Percentiles rank a stretch among this genome's conserved stretches.
Conservation (phyloP, 2,797 vertebrate genomes). For the Aeoliscus strigatus region DNA sequence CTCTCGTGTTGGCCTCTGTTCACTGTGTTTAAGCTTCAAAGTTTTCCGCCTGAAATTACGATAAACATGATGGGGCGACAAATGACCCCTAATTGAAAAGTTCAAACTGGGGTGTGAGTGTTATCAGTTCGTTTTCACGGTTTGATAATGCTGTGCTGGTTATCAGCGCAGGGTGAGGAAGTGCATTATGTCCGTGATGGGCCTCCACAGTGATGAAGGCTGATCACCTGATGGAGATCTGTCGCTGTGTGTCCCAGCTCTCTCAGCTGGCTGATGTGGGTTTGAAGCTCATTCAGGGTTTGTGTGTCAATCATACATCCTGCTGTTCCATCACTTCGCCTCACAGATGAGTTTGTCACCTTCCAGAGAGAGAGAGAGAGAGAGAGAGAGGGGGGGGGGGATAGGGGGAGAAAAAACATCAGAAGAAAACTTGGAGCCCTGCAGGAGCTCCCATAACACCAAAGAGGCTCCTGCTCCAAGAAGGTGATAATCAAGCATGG, state of each 20-base stretch:
- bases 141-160: too few relatives aligned
- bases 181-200: neutral
- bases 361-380: constrained; percentile 47
- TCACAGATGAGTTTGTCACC: constrained; percentile 71
- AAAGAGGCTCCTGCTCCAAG: constrained; percentile 37
- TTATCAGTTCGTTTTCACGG: too few relatives aligned
- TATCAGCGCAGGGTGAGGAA: too few relatives aligned
- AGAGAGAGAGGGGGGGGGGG: neutral
- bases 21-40: too few relatives aligned
- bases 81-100: too few relatives aligned
- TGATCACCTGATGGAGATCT: constrained; percentile 67
- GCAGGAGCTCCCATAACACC: constrained; percentile 47
- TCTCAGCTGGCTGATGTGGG: constrained; percentile 70
- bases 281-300: constrained; percentile 76
- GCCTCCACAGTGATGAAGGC: neutral
- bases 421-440: constrained; percentile 26
- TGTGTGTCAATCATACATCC: constrained; percentile 57
- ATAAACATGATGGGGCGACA: too few relatives aligned
- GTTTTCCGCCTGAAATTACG: too few relatives aligned
- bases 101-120: neutral
- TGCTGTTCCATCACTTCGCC: constrained; percentile 54
- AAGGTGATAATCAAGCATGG: constrained; percentile 60
- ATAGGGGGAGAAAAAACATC: constrained; percentile 17
- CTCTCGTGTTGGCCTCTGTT: too few relatives aligned
- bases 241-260: constrained; percentile 72